Evolutionary conservation across 2,888 invertebrate genomes (phyloP).

Genomic region (Meiosimyza decipiens): DNA sequence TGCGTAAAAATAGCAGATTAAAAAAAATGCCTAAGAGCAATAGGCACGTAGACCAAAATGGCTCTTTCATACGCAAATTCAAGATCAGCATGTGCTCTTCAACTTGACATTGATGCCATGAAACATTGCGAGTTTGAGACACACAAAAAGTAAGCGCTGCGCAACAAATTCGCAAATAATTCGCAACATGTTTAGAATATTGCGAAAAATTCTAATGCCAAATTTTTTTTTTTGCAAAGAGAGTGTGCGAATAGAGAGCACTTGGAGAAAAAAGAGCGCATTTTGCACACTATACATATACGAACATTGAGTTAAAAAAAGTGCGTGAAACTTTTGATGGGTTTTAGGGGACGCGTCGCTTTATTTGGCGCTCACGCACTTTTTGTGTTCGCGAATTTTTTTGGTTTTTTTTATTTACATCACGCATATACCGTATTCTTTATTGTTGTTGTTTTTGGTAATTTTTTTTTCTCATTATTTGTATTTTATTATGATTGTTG

Average conservation of each 20-base stretch:
- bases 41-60: no score
- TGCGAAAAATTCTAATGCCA: constrained; percentile 40
- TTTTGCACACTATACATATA: no score
- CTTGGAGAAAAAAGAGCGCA: not conserved
- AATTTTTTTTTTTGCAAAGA: constrained; percentile 36
- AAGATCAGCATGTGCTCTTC: no score
- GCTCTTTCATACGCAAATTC: no score
- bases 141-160: constrained; percentile 33
- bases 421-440: not conserved
- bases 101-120: no score
- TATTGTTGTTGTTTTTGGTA: not conserved
- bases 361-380: constrained; percentile 18
- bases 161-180: constrained; percentile 38
- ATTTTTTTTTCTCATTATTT: not conserved
- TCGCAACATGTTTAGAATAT: constrained; percentile 39
- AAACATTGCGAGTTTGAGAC: not conserved
- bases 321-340: not conserved
- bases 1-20: no score
- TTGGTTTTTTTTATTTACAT: not conserved
- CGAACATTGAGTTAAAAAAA: no score
- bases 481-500: not conserved
- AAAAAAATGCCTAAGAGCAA: no score
- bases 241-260: not conserved
- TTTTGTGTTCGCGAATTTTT: constrained; percentile 5
- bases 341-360: not conserved